Evolutionary conservation across 2,888 invertebrate species (phyloP).

Genomic region (Galeruca laticollis): DNA sequence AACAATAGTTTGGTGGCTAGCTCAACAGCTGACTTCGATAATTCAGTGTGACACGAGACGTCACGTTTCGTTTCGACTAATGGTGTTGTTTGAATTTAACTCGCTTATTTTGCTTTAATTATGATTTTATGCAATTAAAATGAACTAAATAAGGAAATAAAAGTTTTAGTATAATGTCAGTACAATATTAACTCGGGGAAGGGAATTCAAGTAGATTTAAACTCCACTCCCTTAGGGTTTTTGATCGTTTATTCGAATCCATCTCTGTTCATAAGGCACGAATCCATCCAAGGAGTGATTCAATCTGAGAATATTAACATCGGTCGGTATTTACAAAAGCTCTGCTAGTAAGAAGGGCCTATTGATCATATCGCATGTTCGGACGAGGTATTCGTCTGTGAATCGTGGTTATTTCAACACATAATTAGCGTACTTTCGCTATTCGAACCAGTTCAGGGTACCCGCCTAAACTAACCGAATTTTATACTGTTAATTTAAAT

Average conservation of each 20-base stretch:
- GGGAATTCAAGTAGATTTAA: background rate
- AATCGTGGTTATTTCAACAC: conserved; percentile 52
- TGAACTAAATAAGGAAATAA: too few species aligned
- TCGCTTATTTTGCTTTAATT: too few species aligned
- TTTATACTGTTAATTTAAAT: conserved; percentile 14
- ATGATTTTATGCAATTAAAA: too few species aligned
- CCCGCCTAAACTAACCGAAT: conserved; percentile 15
- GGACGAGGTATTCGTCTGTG: conserved; percentile 54
- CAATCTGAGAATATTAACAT: conserved; percentile 29
- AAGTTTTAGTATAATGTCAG: too few species aligned
- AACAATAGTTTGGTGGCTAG: too few species aligned
- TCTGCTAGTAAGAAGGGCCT: conserved; percentile 59
- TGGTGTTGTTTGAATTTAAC: too few species aligned
- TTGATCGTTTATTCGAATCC: conserved; percentile 7
- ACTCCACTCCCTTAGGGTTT: too few species aligned
- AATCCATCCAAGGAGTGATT: conserved; percentile 33
- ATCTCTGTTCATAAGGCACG: conserved; percentile 16
- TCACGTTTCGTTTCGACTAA: too few species aligned
- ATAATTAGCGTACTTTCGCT: conserved; percentile 51
- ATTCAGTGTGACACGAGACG: too few species aligned
- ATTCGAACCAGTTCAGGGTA: conserved; percentile 17
- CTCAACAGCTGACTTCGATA: too few species aligned
- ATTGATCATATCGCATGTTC: conserved; percentile 68
- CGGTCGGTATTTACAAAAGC: conserved; percentile 61
- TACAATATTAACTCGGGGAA: too few species aligned